Evolutionary conservation across 1,140 invertebrate genomes (phyloP).

Genomic region (Neodiprion fabricii): DNA sequence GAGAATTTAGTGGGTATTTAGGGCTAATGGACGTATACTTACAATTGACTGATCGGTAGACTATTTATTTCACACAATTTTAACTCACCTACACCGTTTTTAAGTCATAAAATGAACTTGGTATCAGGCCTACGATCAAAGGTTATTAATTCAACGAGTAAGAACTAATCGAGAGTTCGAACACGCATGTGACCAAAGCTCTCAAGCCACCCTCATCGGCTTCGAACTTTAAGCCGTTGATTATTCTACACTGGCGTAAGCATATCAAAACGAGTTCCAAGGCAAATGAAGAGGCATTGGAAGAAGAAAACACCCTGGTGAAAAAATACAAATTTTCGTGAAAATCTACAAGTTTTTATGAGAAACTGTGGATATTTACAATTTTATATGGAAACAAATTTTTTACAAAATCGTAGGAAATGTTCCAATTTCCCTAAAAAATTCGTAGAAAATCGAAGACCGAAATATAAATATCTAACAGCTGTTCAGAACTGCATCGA

Average conservation of each 20-base stretch:
- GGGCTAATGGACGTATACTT: too few relatives aligned
- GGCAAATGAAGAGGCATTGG: not conserved
- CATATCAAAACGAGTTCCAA: not conserved
- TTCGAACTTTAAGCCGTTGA: not conserved
- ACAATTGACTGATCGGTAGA: too few relatives aligned
- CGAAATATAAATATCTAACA: not conserved
- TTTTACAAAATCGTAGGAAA: not conserved
- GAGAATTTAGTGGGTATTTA: too few relatives aligned
- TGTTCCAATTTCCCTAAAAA: not conserved
- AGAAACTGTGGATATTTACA: not conserved
- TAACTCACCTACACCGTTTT: too few relatives aligned
- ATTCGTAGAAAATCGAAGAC: not conserved
- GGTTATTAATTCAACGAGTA: not conserved
- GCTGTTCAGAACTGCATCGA: not conserved
- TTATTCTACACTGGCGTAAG: not conserved
- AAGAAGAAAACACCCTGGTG: not conserved
- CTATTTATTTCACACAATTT: too few relatives aligned
- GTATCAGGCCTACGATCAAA: not conserved
- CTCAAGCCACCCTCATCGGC: not conserved
- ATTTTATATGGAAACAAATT: not conserved
- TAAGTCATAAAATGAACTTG: too few relatives aligned
- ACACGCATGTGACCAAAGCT: not conserved
- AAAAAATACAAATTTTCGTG: too few relatives aligned
- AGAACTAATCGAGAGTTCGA: not conserved
- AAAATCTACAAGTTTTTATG: not conserved